Evolutionary conservation across 1,140 invertebrate genomes (phyloP).

Genomic region (Drosophila ficusphila): DNA sequence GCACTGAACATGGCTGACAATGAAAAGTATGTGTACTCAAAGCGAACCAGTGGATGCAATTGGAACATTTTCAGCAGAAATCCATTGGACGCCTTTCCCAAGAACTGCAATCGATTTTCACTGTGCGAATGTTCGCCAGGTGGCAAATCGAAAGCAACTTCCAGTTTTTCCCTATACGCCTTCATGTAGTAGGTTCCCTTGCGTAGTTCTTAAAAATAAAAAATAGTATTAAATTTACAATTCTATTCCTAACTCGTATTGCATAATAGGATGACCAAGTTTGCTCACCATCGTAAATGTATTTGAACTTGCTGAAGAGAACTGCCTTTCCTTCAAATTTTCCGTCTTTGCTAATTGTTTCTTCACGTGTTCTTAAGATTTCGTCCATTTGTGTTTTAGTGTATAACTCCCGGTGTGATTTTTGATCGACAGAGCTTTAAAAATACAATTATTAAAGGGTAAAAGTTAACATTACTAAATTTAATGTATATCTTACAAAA

Average conservation of each 20-base stretch:
- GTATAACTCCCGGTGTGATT: constrained; percentile 2
- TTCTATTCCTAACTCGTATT: too few relatives aligned
- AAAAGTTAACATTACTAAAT: too few relatives aligned
- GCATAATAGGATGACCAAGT: too few relatives aligned
- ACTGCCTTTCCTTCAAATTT: background rate
- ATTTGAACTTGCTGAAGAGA: constrained; percentile 11
- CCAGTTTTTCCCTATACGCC: constrained; percentile 2
- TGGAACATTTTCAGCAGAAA: constrained; percentile 59
- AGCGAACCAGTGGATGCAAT: constrained; percentile 44
- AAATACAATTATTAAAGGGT: too few relatives aligned
- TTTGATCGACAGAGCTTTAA: background rate
- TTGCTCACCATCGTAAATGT: constrained; percentile 29
- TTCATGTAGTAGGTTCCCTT: constrained; percentile 32
- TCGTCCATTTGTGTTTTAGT: background rate
- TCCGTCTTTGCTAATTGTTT: background rate
- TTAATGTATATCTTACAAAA: too few relatives aligned
- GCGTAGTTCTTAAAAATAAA: constrained; percentile 17
- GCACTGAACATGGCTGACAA: constrained; percentile 62
- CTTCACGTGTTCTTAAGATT: background rate
- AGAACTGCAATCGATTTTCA: background rate
- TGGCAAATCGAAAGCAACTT: constrained; percentile 27
- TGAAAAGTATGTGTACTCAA: constrained; percentile 49
- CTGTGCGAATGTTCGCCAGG: background rate
- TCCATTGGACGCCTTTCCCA: constrained; percentile 24
- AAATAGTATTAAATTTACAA: too few relatives aligned